These are phyloP conservation scores for Atherinomorus stipes DNA, from an alignment of 2,113 vertebrate genomes.

Conservation along the genomic window DNA sequence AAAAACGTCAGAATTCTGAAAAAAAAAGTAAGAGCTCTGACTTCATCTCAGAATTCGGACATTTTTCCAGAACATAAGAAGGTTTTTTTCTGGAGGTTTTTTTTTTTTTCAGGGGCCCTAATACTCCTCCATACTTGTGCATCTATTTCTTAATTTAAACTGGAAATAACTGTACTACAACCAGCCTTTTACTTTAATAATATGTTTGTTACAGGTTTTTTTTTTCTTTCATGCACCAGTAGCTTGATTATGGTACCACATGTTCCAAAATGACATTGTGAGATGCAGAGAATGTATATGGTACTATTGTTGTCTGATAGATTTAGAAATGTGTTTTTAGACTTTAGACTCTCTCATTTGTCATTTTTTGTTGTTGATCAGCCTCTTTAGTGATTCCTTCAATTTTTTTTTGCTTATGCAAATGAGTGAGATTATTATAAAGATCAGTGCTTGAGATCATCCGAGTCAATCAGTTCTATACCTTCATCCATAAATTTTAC, in stretches of 20 bases:
- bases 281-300: too few relatives aligned
- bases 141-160: conserved; percentile 16
- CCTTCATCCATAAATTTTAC: background rate
- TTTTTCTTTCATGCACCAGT: background rate
- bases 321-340: too few relatives aligned
- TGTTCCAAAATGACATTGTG: background rate
- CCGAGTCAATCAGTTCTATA: background rate
- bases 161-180: background rate
- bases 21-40: too few relatives aligned
- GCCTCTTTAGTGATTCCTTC: background rate
- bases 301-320: too few relatives aligned
- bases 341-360: too few relatives aligned
- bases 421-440: background rate
- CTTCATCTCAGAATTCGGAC: too few relatives aligned
- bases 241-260: background rate
- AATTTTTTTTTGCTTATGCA: background rate
- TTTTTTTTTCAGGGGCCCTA: too few relatives aligned
- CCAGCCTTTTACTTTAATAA: conserved; percentile 4
- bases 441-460: background rate
- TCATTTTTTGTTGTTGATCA: background rate
- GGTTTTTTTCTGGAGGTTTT: too few relatives aligned
- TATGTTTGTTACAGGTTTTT: conserved; percentile 3
- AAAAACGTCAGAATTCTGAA: too few relatives aligned
- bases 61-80: too few relatives aligned
- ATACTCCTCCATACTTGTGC: too few relatives aligned